phyloP scores from a whole-genome alignment of 2,797 vertebrate genomes.

The Coregonus ussuriensis region DNA sequence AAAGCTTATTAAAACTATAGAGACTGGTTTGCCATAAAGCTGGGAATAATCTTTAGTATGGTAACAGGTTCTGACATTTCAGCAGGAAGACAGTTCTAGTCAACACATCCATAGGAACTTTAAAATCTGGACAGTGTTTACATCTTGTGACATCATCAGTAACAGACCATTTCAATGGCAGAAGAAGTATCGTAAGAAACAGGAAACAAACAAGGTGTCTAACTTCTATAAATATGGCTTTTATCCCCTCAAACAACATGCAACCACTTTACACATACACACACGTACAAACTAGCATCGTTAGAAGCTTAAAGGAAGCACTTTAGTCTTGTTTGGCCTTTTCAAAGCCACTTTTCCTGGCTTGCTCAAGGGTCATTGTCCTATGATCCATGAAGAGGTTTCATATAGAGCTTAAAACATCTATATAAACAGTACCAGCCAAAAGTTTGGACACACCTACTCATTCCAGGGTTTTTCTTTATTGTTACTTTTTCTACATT shows the following conservation, averaged over 20 bases:
- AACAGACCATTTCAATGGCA: slow-evolving; percentile 32
- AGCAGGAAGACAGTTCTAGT: slow-evolving; percentile 16
- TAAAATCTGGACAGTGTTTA: slow-evolving; percentile 14
- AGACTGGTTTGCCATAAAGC: neutral
- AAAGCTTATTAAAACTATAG: neutral
- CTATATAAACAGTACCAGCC: neutral
- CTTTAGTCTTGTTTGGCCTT: slow-evolving; percentile 39
- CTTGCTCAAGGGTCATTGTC: slow-evolving; percentile 30
- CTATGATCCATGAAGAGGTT: slow-evolving; percentile 19
- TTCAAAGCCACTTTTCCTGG: slow-evolving; percentile 21
- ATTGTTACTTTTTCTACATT: too few relatives aligned
- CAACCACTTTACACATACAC: slow-evolving; percentile 38
- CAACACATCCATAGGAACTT: neutral
- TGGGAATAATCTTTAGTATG: slow-evolving; percentile 13
- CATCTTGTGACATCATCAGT: slow-evolving; percentile 28
- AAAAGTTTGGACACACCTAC: too few relatives aligned
- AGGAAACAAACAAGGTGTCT: slow-evolving; percentile 13
- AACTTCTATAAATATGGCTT: slow-evolving; percentile 58
- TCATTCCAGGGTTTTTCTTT: too few relatives aligned
- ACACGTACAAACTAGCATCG: slow-evolving; percentile 35
- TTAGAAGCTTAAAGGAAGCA: slow-evolving; percentile 50
- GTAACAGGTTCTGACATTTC: slow-evolving; percentile 24
- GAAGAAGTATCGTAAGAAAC: slow-evolving; percentile 24
- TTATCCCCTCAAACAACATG: slow-evolving; percentile 52
- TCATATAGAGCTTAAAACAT: slow-evolving; percentile 9